phyloP scores from a whole-genome alignment of 2,797 vertebrate species.

The Brotula barbata region DNA sequence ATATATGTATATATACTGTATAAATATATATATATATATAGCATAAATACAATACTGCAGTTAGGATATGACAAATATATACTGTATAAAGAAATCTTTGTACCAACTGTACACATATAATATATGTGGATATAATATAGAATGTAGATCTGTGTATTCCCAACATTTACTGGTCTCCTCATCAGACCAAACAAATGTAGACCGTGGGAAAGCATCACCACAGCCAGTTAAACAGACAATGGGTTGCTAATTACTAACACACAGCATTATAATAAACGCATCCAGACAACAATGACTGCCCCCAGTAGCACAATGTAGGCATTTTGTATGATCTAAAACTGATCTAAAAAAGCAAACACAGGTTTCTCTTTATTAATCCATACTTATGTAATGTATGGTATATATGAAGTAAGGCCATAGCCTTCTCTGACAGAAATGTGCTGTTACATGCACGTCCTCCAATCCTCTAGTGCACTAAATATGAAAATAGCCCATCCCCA shows the following conservation, averaged over 20 bases:
- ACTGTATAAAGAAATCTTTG: background rate
- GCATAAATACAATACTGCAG: background rate
- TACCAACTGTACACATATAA: conserved; percentile 3
- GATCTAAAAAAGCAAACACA: conserved; percentile 63
- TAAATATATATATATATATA: no score
- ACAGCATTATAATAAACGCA: conserved; percentile 55
- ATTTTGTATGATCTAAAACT: conserved; percentile 55
- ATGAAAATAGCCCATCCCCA: conserved; percentile 62
- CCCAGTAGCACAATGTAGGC: conserved; percentile 46
- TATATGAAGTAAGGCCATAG: conserved; percentile 46
- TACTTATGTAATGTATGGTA: conserved; percentile 55
- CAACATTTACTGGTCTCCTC: background rate
- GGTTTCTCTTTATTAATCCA: conserved; percentile 64
- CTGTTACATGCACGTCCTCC: conserved; percentile 65
- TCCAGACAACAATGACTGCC: conserved; percentile 47
- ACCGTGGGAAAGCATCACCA: conserved; percentile 66
- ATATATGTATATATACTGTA: no score
- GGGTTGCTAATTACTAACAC: conserved; percentile 58
- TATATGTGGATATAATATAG: conserved; percentile 12
- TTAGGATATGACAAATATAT: background rate
- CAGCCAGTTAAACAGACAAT: conserved; percentile 67
- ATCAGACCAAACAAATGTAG: conserved; percentile 38
- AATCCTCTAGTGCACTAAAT: conserved; percentile 69
- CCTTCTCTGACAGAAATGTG: conserved; percentile 47
- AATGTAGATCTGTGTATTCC: background rate